A percentile compares a stretch with the other conserved stretches of the same genome.
Evolutionary conservation across 2,888 invertebrate species (phyloP).

Genomic region (Gortyna flavago): DNA sequence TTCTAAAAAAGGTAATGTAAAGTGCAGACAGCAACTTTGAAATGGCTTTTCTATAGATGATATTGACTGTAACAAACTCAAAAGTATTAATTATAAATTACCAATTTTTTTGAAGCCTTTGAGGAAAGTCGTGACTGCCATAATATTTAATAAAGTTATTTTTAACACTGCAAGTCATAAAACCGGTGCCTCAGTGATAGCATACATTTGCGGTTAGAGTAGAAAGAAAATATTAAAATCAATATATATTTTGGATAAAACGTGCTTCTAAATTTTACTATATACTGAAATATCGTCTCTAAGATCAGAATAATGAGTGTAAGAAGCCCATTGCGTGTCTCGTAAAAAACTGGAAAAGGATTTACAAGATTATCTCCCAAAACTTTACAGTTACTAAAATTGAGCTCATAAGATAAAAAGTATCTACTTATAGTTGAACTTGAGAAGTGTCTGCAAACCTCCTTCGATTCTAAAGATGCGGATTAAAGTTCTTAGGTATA

Average conservation of each 20-base stretch:
- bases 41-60: conserved; percentile 18
- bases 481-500: conserved; percentile 1
- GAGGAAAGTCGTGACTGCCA: conserved; percentile 45
- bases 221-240: conserved; percentile 5
- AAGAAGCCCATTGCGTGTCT: background rate
- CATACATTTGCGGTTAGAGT: background rate
- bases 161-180: conserved; percentile 18
- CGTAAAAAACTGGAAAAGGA: background rate
- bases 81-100: conserved; percentile 43
- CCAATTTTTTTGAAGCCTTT: conserved; percentile 29
- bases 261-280: background rate
- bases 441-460: conserved; percentile 9
- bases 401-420: conserved; percentile 5
- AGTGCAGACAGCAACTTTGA: conserved; percentile 16
- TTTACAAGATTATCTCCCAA: conserved; percentile 8
- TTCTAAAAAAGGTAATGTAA: conserved; percentile 32
- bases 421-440: conserved; percentile 4
- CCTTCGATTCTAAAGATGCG: conserved; percentile 3
- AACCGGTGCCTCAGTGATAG: background rate
- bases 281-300: background rate
- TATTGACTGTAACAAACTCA: conserved; percentile 19
- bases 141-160: conserved; percentile 35
- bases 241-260: background rate
- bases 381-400: conserved; percentile 11
- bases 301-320: background rate